Evolutionary conservation across 2,888 invertebrate species (phyloP).

Genomic region (Sinotaia quadrata): DNA sequence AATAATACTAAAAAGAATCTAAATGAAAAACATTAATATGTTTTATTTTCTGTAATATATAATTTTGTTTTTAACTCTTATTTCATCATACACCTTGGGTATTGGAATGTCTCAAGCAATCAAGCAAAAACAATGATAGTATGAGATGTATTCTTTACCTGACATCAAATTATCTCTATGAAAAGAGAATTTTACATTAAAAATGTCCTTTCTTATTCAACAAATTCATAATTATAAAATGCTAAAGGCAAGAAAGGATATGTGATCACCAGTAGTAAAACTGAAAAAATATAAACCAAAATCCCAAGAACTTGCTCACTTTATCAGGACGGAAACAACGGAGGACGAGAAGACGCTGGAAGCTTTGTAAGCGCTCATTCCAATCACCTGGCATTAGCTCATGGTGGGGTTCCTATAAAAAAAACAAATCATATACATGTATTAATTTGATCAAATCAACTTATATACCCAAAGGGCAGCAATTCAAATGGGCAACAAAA

Average conservation of each 20-base stretch:
- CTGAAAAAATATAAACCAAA: too few species aligned
- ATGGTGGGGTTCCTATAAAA: conserved; percentile 64
- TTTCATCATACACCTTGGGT: too few species aligned
- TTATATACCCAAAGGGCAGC: neutral
- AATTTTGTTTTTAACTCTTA: too few species aligned
- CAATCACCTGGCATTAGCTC: conserved; percentile 70
- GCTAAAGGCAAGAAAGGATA: too few species aligned
- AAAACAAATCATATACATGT: neutral
- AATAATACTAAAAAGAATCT: neutral
- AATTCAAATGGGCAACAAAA: neutral
- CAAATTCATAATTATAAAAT: too few species aligned
- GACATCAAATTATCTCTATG: too few species aligned
- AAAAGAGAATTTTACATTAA: too few species aligned
- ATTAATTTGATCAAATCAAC: neutral
- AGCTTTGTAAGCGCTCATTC: conserved; percentile 64
- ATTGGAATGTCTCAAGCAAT: too few species aligned
- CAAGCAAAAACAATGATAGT: too few species aligned
- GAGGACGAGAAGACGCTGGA: conserved; percentile 72
- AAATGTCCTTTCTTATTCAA: too few species aligned
- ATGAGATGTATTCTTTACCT: too few species aligned
- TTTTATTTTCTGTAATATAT: neutral
- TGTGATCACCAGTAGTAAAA: too few species aligned
- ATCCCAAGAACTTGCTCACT: conserved; percentile 45
- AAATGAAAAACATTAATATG: neutral
- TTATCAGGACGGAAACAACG: conserved; percentile 74